phyloP scores from a whole-genome alignment of 2,113 vertebrate species.

The Condylura cristata region DNA sequence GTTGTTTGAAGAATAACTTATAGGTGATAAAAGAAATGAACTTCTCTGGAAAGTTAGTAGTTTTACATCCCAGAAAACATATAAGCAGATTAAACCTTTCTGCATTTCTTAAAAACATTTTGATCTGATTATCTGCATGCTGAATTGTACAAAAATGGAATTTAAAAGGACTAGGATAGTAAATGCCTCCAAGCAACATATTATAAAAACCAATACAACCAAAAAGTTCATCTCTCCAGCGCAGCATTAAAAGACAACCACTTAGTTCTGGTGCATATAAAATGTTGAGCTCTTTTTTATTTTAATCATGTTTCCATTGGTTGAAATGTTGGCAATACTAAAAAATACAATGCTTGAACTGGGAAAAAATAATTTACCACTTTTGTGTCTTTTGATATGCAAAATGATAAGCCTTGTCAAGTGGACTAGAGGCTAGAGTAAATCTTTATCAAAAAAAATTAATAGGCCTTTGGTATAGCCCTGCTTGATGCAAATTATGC shows the following conservation, averaged over 20 bases:
- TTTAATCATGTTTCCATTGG: constrained; percentile 18
- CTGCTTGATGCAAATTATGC: constrained; percentile 76
- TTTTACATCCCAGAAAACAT: constrained; percentile 57
- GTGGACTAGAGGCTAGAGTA: constrained; percentile 57
- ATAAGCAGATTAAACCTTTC: constrained; percentile 54
- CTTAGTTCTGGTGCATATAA: constrained; percentile 38
- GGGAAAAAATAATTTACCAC: constrained; percentile 46
- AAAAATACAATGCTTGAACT: constrained; percentile 60
- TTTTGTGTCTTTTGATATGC: constrained; percentile 66
- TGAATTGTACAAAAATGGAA: constrained; percentile 35
- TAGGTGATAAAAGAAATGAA: constrained; percentile 34
- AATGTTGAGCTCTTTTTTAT: not conserved
- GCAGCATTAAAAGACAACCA: constrained; percentile 33
- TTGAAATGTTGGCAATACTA: constrained; percentile 45
- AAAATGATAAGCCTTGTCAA: constrained; percentile 57
- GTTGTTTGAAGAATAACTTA: constrained; percentile 38
- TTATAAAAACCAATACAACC: not conserved
- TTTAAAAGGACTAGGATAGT: constrained; percentile 57
- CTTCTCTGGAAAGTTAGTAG: constrained; percentile 43
- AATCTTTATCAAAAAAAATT: constrained; percentile 71
- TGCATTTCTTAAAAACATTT: constrained; percentile 59
- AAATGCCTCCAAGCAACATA: constrained; percentile 52
- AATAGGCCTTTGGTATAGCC: constrained; percentile 58
- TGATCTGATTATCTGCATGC: constrained; percentile 45
- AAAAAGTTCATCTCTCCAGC: constrained; percentile 26